Evolutionary conservation across 2,797 vertebrate species (phyloP).

Genomic region (Chanos chanos): DNA sequence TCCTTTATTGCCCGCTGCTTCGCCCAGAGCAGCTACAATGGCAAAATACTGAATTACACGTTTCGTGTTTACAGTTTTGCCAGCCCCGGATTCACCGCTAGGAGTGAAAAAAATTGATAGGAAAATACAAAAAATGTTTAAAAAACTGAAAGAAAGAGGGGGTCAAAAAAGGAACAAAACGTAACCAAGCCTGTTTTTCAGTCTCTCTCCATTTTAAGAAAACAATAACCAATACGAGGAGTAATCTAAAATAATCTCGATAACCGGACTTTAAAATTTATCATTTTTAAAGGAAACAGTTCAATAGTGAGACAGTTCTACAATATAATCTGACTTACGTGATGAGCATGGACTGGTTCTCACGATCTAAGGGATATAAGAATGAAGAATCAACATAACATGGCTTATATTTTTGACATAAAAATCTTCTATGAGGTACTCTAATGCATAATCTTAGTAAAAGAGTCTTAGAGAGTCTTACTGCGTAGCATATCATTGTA

Average conservation of each 20-base stretch:
- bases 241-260: not conserved
- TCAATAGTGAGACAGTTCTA: not conserved
- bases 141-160: constrained; percentile 7
- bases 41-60: constrained; percentile 97
- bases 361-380: constrained; percentile 76
- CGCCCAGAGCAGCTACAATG: constrained; percentile 88
- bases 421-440: not conserved
- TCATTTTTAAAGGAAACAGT: not conserved
- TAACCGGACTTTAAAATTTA: not conserved
- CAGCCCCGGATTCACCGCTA: constrained; percentile 95
- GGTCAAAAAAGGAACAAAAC: constrained; percentile 18
- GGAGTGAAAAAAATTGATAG: constrained; percentile 43
- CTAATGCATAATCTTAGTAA: no score
- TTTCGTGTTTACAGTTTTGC: constrained; percentile 98
- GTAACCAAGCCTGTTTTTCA: constrained; percentile 8
- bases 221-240: not conserved
- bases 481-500: constrained; percentile 89
- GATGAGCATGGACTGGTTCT: constrained; percentile 98
- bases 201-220: constrained; percentile 16
- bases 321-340: constrained; percentile 84
- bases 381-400: not conserved
- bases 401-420: not conserved
- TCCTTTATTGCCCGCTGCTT: constrained; percentile 84
- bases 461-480: constrained; percentile 62
- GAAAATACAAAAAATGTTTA: constrained; percentile 19